These are phyloP conservation scores for Limnodromus scolopaceus DNA, from an alignment of 2,797 vertebrate genomes.

Conservation along the genomic window DNA sequence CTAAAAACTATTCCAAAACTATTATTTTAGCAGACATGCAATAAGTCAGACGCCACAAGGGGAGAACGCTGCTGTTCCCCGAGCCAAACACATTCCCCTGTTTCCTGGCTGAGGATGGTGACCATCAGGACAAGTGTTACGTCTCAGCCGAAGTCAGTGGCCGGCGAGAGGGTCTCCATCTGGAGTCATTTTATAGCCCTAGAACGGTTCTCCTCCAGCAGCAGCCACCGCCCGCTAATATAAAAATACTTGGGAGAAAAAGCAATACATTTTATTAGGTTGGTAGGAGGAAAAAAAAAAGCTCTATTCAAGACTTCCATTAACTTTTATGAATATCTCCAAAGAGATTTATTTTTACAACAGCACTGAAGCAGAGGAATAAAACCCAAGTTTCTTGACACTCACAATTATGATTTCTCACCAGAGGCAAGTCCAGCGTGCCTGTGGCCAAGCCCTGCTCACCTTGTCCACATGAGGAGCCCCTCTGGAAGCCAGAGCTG, in stretches of 20 bases:
- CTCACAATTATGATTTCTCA: not conserved
- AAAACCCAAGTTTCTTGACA: conserved; percentile 18
- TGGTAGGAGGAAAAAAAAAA: not conserved
- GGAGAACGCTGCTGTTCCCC: not conserved
- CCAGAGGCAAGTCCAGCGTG: not conserved
- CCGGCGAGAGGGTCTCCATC: conserved; percentile 17
- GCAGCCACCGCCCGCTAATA: conserved; percentile 15
- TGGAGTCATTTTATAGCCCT: conserved; percentile 40
- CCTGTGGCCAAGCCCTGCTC: not conserved
- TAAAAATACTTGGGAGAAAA: conserved; percentile 61
- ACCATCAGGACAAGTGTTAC: conserved; percentile 13
- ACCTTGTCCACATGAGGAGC: not conserved
- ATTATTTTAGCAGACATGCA: conserved; percentile 5
- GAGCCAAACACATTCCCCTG: conserved; percentile 1
- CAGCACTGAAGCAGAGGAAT: not conserved
- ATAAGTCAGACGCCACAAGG: not conserved
- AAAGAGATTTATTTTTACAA: conserved; percentile 55
- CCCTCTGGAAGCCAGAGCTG: not conserved
- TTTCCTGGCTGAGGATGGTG: conserved; percentile 42
- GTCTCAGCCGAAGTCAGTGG: not conserved
- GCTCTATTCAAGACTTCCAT: conserved; percentile 4
- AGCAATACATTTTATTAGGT: conserved; percentile 55
- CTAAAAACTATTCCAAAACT: not conserved
- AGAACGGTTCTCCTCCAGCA: conserved; percentile 3
- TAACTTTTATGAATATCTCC: conserved; percentile 55